Evolutionary conservation across 1,140 invertebrate genomes (phyloP), one percentile per base, ranked within the genome.

Genomic region (Dendroctonus ponderosae): DNA sequence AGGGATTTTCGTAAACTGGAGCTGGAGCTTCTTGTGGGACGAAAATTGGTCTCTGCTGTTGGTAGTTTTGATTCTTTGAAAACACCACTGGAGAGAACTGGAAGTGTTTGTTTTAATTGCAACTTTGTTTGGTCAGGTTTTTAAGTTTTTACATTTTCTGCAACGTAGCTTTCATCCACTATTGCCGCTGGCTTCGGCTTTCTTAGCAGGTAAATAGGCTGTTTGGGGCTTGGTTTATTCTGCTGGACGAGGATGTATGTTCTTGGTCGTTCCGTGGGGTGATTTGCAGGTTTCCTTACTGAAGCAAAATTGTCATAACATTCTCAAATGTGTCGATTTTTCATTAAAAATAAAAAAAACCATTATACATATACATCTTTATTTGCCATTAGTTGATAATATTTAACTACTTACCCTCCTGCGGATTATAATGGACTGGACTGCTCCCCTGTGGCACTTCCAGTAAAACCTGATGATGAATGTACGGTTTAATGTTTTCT

Each of bases 141-240:
- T 26, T 26, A 1, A 26, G 26, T 26, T 48, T n/a, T 15, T 62
- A 67, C 66, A 39, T 69, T 69, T 43, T 69, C 43, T 39, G 67
- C 67, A 12, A 59, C 50, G 48, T 59, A 69, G 60, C 49, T 69
- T 59, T 69, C 62, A 6, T 69, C 62, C 14, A 69, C 53, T n/a
- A 69, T 14, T 53, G 56, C 38, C 48, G 40, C 39, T 7, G 67
- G 67, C 38, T 67, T 61, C 2, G 66, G 59, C 43, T 67, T 67
- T 6, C 66, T 54, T 9, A 61, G 6, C 5, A 62, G 5, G 6
- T 56, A 11, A 2, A 53, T 12, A 12, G 51, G 58, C 42, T 67
- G 58, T 56, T 60, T 37, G 0, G 56, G 57, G 37, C 48, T 26
- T 3, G 62, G 8, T 44, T 39, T 62, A 26, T 26, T 26, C 3